Base-by-base conservation (phyloP, 2,113 vertebrate species). In the Syngnathus typhle region DNA sequence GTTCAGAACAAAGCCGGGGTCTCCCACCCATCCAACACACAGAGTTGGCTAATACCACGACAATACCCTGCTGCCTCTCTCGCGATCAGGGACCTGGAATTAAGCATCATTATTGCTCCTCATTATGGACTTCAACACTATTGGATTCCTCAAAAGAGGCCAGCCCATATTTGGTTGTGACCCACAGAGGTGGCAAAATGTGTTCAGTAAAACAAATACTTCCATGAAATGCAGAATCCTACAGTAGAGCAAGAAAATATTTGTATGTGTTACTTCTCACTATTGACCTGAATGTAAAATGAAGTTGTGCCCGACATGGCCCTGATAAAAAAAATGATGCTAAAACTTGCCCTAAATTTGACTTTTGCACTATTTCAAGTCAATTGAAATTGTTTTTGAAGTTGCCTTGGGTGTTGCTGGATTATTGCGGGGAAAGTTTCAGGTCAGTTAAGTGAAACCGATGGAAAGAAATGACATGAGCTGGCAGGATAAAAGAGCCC, bases 91-190 rank as follows among this genome's bases (percentile, higher is more conserved):
- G 88, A 88, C 71, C 60, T 73, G 56, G 78, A 87, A 86, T 88
- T 88, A 87, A 71, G 76, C 81, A 68, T 87, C 82, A 87, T 88
- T 89, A 87, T 85, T 83, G 71, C 62, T 67, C 70, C 72, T 85
- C 69, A 82, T 87, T 88, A 78, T 66, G 71, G 75, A 81, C 70
- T 64, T 76, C 60, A 68, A 62, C 70, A 75, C 85, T 80, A 75
- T 85, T 71, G 70, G 65, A 60, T 38, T 56, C 64, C 55, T 82
- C 49, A 68, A 60, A 80, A 75, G 59, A 67, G 47, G 16, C 70
- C 46, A 43, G 46, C 6, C 69, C 47, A 63, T 65, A 21, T 2
- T 44, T 62, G 55, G 12, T 36, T 36, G 55, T 58, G 27, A 58
- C 27, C 55, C 18, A 27, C 27, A 54, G 10, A 21, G 52, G 21